Evolutionary conservation across 2,888 invertebrate species (phyloP), one percentile per base, ranked within the genome.

Genomic region (Caenorhabditis sulstoni): DNA sequence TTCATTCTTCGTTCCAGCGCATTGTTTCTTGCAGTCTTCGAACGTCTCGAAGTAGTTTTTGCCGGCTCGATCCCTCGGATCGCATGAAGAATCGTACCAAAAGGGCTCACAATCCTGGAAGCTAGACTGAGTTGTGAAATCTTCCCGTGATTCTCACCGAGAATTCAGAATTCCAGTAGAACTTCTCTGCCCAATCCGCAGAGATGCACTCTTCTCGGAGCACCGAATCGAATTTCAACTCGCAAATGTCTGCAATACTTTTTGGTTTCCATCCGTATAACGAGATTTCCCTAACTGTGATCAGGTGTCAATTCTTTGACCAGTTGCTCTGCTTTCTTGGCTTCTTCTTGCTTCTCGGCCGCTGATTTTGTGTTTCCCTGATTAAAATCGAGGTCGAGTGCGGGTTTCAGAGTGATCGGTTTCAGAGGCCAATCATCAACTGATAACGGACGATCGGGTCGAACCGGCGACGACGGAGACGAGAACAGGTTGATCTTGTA

Each of bases 11-110:
- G 41, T 50, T 53, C 37, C 41, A 1, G 52, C 59, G 29, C 71
- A 71, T 12, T 12, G 47, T 5, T 62, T 64, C 39, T 77, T 76
- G 37, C 83, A 83, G 14, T 53, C 39, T 20, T 79, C 77, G 41
- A 71, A 79, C 5, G 57, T 65, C 8, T 81, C 82, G 45, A 85
- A 85, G 37, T 77, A 70, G 55, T 85, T 85, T 66, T 82, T 84
- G 8, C 83, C 84, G 16, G 71, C 75, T 23, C 53, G 29, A 16
- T 79, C 81, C 7, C 73, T n/a, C 12, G 78, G 67, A 52, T 71
- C 79, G 66, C 88, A 89, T 4, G 85, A 85, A 2, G 80, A 70
- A 74, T 89, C 89, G 62, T 85, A 87, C 89, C 89, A 89, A 75
- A 89, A 89, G 18, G 86, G 77, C n/a, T 84, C 81, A 80, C 89